Base-by-base conservation (phyloP, 2,113 vertebrate species). In the Alethe diademata region DNA sequence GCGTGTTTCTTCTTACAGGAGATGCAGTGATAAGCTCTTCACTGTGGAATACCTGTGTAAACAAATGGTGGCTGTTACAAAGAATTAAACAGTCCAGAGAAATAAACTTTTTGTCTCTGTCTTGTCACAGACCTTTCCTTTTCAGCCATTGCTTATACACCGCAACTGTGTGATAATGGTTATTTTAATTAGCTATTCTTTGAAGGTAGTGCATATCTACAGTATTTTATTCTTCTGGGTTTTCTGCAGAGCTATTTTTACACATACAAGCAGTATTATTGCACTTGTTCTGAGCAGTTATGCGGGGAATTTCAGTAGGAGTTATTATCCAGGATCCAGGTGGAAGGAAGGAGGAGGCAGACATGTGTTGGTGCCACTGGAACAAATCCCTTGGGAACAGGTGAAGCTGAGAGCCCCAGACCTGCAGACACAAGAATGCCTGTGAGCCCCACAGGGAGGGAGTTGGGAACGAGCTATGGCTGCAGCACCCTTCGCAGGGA, bases 361-460 rank as follows among this genome's bases (percentile, higher is more conserved):
- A 4, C 17, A 3, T 48, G 25, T 57, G 51, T 17, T 33, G 33
- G 45, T 93, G 56, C 7, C 76, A 6, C 54, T 43, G 13, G 57
- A 65, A 42, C 65, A 71, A 81, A 62, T 81, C 35, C 3, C 5
- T 13, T 67, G 70, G 88, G 81, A 81, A n/a, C 90, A 95, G 96
- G 90, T 95, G 93, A 64, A 60, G 69, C 84, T 6, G 45, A 48
- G 83, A 79, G 54, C 67, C 62, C 29, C 9, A 1, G 51, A 31
- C 16, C 24, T 29, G 2, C 14, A 67, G 72, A 22, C 43, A 6
- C 5, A 54, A 20, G 38, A 26, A 61, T 61, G 50, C 11, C 5
- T 3, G 19, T 19, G 4, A 17, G 67, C 40, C 24, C 4, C 2
- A 35, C 0, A 0, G 48, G 33, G 75, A 43, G 69, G 43, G 28